phyloP scores from a whole-genome alignment of 1,140 invertebrate genomes.

The Drosophila saltans region DNA sequence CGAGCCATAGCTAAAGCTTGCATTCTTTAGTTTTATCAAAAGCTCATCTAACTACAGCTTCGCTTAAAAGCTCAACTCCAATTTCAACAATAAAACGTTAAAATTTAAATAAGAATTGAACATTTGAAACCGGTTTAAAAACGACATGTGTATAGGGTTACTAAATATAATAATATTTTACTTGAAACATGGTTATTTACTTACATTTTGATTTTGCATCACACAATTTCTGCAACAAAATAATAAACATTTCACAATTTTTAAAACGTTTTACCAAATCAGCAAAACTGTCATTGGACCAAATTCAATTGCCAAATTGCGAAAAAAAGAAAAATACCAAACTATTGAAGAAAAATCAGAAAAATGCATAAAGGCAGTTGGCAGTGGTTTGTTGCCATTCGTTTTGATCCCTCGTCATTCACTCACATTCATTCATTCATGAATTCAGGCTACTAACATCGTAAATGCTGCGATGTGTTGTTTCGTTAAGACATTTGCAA shows the following conservation, averaged over 20 bases:
- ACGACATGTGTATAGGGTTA: slow-evolving; percentile 10
- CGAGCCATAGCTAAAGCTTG: no score
- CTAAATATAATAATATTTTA: slow-evolving; percentile 2
- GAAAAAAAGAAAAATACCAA: neutral
- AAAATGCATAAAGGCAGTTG: neutral
- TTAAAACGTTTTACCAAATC: slow-evolving; percentile 1
- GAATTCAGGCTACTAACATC: slow-evolving; percentile 52
- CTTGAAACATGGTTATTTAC: slow-evolving; percentile 10
- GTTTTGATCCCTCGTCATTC: slow-evolving; percentile 34
- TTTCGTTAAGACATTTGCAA: slow-evolving; percentile 53
- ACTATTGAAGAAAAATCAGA: neutral
- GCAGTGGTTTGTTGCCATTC: neutral
- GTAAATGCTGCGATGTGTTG: slow-evolving; percentile 50
- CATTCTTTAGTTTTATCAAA: no score
- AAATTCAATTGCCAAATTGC: slow-evolving; percentile 11
- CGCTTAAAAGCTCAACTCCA: no score
- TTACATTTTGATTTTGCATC: slow-evolving; percentile 3
- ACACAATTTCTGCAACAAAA: slow-evolving; percentile 27
- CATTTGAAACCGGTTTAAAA: neutral
- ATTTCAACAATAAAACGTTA: neutral
- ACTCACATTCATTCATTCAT: slow-evolving; percentile 68
- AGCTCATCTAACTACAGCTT: no score
- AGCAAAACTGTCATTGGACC: slow-evolving; percentile 11
- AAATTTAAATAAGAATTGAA: neutral
- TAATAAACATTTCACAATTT: neutral